These are phyloP conservation scores for Epizoanthus illoricatus DNA, from an alignment of 92 coral and sea anemone genomes.

Conservation along the genomic window DNA sequence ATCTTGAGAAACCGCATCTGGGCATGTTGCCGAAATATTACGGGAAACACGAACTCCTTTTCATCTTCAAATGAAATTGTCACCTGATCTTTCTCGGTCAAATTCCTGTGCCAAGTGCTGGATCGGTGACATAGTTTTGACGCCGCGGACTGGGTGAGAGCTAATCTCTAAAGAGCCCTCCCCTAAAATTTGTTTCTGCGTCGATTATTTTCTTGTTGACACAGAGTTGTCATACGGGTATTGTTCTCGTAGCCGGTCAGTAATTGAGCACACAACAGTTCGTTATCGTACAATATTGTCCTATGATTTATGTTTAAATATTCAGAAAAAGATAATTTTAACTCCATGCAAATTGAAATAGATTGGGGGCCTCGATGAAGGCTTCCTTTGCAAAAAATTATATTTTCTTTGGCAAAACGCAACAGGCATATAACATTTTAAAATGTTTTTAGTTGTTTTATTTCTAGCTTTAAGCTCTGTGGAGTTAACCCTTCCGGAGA, in stretches of 20 bases:
- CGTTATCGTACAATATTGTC: slow-evolving; percentile 1
- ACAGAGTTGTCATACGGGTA: slow-evolving; percentile 1
- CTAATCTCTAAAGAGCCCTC: no score
- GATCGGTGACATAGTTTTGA: no score
- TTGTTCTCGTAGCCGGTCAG: slow-evolving; percentile 6
- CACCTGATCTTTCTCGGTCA: no score
- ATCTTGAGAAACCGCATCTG: no score
- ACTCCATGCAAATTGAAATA: slow-evolving; percentile 5
- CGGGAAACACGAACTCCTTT: no score
- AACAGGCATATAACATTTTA: neutral
- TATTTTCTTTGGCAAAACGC: neutral
- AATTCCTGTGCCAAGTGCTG: no score
- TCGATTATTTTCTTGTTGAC: slow-evolving; percentile 12
- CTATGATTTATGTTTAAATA: neutral
- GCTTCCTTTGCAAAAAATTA: neutral
- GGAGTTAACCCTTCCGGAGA: neutral
- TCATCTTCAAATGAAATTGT: no score
- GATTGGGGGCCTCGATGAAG: slow-evolving; percentile 1
- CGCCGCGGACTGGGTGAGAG: no score
- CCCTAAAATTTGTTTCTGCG: neutral
- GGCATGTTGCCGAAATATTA: no score
- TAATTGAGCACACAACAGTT: slow-evolving; percentile 24
- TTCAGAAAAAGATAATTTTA: neutral
- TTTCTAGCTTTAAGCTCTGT: neutral
- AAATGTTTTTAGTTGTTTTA: neutral